Percentiles rank a stretch among this genome's conserved stretches.
Evolutionary conservation across 1,140 invertebrate species (phyloP).

Genomic region (Pararge aegeria): DNA sequence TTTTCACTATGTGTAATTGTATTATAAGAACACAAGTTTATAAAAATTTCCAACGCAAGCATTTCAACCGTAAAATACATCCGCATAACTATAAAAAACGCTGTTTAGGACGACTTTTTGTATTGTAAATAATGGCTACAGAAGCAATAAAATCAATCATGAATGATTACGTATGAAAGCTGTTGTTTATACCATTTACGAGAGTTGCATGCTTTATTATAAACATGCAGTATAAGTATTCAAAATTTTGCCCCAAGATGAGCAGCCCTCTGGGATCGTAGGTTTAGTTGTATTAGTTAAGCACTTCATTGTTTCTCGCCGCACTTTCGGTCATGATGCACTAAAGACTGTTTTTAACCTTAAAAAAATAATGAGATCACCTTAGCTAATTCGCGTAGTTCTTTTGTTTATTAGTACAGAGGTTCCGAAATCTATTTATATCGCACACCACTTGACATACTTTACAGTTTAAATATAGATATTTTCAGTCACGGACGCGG

Average conservation of each 20-base stretch:
- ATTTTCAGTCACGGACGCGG: too few relatives aligned
- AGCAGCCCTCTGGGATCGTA: conserved; percentile 61
- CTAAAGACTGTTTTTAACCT: too few relatives aligned
- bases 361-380: too few relatives aligned
- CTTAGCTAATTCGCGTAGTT: too few relatives aligned
- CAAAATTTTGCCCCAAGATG: conserved; percentile 49
- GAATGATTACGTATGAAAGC: conserved; percentile 11
- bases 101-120: conserved; percentile 15
- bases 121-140: conserved; percentile 8
- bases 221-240: conserved; percentile 44
- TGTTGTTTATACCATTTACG: conserved; percentile 22
- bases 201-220: conserved; percentile 42
- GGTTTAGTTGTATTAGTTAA: neutral
- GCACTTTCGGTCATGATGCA: neutral
- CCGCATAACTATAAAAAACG: conserved; percentile 21
- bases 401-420: too few relatives aligned
- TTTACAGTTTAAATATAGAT: too few relatives aligned
- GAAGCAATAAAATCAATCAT: conserved; percentile 20
- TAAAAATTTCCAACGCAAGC: conserved; percentile 69
- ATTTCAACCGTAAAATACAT: conserved; percentile 55
- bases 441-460: too few relatives aligned
- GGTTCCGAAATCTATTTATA: too few relatives aligned
- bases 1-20: conserved; percentile 67
- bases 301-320: neutral
- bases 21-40: conserved; percentile 48